phyloP scores from a whole-genome alignment of 2,797 vertebrate species.

The Peromyscus nudipes region DNA sequence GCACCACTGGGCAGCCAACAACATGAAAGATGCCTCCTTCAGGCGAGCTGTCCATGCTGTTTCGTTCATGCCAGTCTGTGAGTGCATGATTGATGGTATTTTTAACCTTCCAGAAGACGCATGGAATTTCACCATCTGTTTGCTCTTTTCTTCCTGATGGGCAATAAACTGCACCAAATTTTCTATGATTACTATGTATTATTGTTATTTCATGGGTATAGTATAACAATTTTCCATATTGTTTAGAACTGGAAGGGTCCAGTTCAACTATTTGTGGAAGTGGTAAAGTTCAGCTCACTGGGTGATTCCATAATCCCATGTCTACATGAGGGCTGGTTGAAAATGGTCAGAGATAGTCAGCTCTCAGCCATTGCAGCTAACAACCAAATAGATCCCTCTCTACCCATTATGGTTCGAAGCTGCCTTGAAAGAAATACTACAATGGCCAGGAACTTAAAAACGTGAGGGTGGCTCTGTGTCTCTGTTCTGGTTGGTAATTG shows the following conservation, averaged over 20 bases:
- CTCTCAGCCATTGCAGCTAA: neutral
- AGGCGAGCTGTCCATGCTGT: neutral
- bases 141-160: conserved; percentile 76
- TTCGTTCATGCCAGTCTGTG: conserved; percentile 70
- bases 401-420: neutral
- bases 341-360: neutral
- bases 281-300: neutral
- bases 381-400: neutral
- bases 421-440: neutral
- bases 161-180: conserved; percentile 69
- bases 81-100: conserved; percentile 78
- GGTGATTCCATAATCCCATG: neutral
- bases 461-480: neutral
- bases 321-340: neutral
- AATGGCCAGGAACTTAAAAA: conserved; percentile 9
- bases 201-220: neutral
- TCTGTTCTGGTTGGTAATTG: neutral
- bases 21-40: neutral
- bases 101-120: conserved; percentile 74
- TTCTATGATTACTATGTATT: conserved; percentile 27
- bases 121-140: conserved; percentile 80
- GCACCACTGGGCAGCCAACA: neutral
- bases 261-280: neutral
- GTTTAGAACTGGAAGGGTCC: conserved; percentile 9
- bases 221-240: neutral